Percentiles rank a stretch among this genome's conserved stretches.
Evolutionary conservation across 2,888 invertebrate genomes (phyloP).

Genomic region (Venusia cambrica): DNA sequence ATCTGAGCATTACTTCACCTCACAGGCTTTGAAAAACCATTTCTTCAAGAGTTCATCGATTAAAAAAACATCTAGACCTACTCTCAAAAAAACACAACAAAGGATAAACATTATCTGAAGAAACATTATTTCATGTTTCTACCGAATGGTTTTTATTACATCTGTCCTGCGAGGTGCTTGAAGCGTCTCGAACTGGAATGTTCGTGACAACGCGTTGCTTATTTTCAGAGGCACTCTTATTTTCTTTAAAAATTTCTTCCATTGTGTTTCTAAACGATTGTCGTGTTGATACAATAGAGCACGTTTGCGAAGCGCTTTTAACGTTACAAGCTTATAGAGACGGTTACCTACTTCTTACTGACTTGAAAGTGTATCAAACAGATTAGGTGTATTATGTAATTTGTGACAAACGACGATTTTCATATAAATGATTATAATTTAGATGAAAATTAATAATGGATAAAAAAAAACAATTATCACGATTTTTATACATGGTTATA

Average conservation of each 20-base stretch:
- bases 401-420: too few species aligned
- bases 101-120: slow-evolving; percentile 17
- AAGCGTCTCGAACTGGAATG: slow-evolving; percentile 39
- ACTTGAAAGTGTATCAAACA: too few species aligned
- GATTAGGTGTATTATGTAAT: too few species aligned
- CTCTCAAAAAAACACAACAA: slow-evolving; percentile 7
- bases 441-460: too few species aligned
- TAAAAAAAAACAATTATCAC: too few species aligned
- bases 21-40: too few species aligned
- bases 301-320: slow-evolving; percentile 21
- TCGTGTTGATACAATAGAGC: slow-evolving; percentile 33
- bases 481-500: too few species aligned
- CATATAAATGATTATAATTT: too few species aligned
- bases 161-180: slow-evolving; percentile 15
- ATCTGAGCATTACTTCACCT: too few species aligned
- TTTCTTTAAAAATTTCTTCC: slow-evolving; percentile 47
- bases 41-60: background rate
- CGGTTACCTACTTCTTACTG: too few species aligned
- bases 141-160: slow-evolving; percentile 25
- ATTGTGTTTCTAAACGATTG: slow-evolving; percentile 41
- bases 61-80: slow-evolving; percentile 1
- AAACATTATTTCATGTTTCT: slow-evolving; percentile 14
- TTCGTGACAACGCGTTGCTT: slow-evolving; percentile 47
- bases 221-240: slow-evolving; percentile 45
- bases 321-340: too few species aligned